These are phyloP conservation scores for Meles meles DNA, from an alignment of 2,113 vertebrate species.

Conservation along the genomic window DNA sequence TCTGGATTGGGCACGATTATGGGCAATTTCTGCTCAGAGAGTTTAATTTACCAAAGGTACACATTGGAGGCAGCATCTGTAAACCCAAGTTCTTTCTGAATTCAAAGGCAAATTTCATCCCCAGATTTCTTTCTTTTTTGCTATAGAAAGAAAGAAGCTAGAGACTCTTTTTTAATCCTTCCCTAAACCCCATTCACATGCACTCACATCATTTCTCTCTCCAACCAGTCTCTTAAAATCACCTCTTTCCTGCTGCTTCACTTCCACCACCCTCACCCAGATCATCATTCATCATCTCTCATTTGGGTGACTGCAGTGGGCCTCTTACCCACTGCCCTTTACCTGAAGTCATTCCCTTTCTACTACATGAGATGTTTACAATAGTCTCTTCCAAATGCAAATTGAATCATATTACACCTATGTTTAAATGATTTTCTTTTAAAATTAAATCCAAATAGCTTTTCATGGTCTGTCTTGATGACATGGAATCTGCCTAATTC, in stretches of 20 bases:
- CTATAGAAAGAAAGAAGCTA: not conserved
- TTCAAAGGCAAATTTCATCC: not conserved
- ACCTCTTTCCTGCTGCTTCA: not conserved
- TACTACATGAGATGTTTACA: not conserved
- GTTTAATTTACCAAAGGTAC: not conserved
- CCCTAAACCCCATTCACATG: rapidly evolving
- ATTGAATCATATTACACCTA: not conserved
- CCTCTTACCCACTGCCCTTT: not conserved
- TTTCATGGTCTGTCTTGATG: not conserved
- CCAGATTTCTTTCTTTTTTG: not conserved
- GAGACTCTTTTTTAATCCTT: not conserved
- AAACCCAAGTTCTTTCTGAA: not conserved
- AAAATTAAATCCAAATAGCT: not conserved
- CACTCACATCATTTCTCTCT: not conserved
- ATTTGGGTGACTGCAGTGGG: not conserved
- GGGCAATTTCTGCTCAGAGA: not conserved
- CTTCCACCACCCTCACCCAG: not conserved
- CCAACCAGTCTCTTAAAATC: rapidly evolving
- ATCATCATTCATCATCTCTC: not conserved
- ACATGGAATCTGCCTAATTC: not conserved
- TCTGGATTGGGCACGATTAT: not conserved
- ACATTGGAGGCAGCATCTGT: not conserved
- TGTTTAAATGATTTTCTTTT: not conserved
- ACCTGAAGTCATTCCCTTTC: not conserved
- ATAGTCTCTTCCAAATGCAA: not conserved